These are phyloP conservation scores for Myotis daubentonii DNA, from an alignment of 2,797 vertebrate genomes.

Conservation along the genomic window DNA sequence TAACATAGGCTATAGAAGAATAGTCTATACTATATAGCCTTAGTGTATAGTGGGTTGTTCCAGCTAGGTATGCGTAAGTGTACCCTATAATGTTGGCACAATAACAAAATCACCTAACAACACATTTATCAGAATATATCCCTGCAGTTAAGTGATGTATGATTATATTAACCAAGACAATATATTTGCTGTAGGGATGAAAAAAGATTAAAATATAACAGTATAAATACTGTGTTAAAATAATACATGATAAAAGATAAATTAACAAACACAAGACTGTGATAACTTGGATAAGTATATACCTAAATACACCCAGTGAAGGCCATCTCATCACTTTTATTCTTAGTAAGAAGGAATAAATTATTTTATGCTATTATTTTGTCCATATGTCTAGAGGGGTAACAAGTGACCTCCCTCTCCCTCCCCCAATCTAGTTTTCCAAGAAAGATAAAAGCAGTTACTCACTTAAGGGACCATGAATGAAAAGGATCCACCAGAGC, in stretches of 20 bases:
- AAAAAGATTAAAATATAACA: not conserved
- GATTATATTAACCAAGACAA: not conserved
- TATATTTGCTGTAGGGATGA: not conserved
- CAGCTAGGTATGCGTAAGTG: not conserved
- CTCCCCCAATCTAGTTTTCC: not conserved
- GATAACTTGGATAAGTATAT: not conserved
- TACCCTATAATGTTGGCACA: not conserved
- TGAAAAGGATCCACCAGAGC: not conserved
- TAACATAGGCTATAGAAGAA: not conserved
- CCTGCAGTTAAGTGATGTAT: not conserved
- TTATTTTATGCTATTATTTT: not conserved
- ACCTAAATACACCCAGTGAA: not conserved
- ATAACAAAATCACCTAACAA: not conserved
- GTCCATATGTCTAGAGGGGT: not conserved
- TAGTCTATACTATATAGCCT: not conserved
- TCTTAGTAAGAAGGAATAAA: not conserved
- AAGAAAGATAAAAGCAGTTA: not conserved
- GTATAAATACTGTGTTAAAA: not conserved
- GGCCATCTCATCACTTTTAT: not conserved
- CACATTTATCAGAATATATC: not conserved
- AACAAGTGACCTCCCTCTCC: not conserved
- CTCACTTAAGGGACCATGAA: not conserved
- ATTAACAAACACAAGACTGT: not conserved
- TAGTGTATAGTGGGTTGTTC: no score
- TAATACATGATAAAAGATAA: not conserved